Base-by-base conservation (phyloP, 2,113 vertebrate genomes). In the Electrona antarctica region DNA sequence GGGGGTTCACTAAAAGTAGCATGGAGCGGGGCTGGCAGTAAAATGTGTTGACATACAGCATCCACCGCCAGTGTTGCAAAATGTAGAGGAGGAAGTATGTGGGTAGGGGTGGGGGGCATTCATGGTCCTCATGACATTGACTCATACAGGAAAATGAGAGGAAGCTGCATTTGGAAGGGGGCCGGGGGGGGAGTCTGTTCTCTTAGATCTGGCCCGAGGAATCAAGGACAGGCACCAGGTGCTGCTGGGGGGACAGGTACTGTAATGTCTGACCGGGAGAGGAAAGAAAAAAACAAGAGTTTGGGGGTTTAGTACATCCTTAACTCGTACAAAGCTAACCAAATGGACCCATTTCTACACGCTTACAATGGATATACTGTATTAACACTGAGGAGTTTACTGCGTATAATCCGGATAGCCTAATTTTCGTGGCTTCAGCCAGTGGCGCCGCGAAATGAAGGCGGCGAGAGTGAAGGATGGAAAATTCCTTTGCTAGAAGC, bases 81-180 rank as follows among this genome's bases (percentile, higher is more conserved):
- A 81, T 46, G 72, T 74, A 74, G 60, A 71, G 64, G 33, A 71
- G 70, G 74, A 86, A 85, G 66, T 71, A 14, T 12, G 28, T 21
- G 8, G 8, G 4, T 29, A 61, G 4, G 49, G 49, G 58, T 8
- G 33, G 73, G 69, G 77, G 70, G 64, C 7, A 75, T 63, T 52
- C 52, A 78, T 79, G 81, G 86, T 62, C 74, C 73, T 67, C 3
- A 41, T 78, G 59, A 79, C 73, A 83, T 57, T 79, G 82, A 89
- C 87, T 90, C 86, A 88, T 81, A 87, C 90, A 80, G 89, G 87
- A 91, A 90, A 77, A 73, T 80, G 28, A 60, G 59, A 86, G 91
- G 92, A 91, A 91, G 74, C 76, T 73, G 60, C 50, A 54, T 28
- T 60, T 50, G 56, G 14, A 48, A 61, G 63, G 50, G 41, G 6